Evolutionary conservation across 2,888 invertebrate species (phyloP).

Genomic region (Gymnocheta viridis): DNA sequence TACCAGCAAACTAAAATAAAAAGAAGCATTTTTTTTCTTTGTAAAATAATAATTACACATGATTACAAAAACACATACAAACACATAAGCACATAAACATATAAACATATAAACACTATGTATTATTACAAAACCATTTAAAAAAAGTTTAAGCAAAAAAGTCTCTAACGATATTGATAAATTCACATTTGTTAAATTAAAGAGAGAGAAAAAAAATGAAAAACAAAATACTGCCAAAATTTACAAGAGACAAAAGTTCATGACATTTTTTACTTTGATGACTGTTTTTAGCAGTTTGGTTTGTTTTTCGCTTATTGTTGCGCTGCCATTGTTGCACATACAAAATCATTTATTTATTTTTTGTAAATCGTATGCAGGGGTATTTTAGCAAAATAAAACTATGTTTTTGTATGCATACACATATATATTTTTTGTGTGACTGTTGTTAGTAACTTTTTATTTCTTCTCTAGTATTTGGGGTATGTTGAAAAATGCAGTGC

Average conservation of each 20-base stretch:
- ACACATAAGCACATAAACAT: background rate
- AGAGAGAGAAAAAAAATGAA: background rate
- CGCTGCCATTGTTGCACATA: slow-evolving; percentile 28
- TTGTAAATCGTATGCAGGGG: slow-evolving; percentile 9
- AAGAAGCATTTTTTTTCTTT: background rate
- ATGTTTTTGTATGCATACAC: background rate
- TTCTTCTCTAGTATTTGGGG: slow-evolving; percentile 31
- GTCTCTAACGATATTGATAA: background rate
- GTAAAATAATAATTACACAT: slow-evolving; percentile 12
- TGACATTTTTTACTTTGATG: slow-evolving; percentile 61
- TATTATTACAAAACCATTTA: background rate
- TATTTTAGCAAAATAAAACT: slow-evolving; percentile 25
- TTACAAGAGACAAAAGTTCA: slow-evolving; percentile 52
- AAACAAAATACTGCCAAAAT: slow-evolving; percentile 9
- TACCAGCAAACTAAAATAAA: background rate
- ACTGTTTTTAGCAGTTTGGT: slow-evolving; percentile 34
- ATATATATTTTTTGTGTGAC: background rate
- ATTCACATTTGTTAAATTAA: slow-evolving; percentile 29
- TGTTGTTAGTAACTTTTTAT: slow-evolving; percentile 34
- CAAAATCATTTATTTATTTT: background rate
- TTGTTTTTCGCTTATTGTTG: slow-evolving; percentile 38
- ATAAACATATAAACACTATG: background rate
- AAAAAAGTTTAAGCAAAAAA: background rate
- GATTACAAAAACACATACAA: slow-evolving; percentile 7
- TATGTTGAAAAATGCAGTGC: slow-evolving; percentile 61